Conservation (phyloP, 2,797 vertebrate species). For the Merluccius polli region DNA sequence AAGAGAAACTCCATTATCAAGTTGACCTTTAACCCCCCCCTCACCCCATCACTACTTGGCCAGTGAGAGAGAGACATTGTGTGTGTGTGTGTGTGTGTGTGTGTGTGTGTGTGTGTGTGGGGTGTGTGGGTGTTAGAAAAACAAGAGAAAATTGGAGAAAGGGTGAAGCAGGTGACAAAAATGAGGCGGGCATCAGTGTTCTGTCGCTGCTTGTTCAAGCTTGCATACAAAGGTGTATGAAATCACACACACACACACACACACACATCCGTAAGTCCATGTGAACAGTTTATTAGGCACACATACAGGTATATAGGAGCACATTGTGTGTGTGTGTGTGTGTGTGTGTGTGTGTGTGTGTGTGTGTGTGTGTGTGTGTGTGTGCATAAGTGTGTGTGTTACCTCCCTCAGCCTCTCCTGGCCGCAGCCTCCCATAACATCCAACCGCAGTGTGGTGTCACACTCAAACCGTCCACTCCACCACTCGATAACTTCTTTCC, state of each 20-base stretch:
- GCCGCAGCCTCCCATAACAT: too few relatives aligned
- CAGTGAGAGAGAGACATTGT: slow-evolving; percentile 33
- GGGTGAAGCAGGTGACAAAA: too few relatives aligned
- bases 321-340: not conserved
- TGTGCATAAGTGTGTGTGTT: slow-evolving; percentile 27
- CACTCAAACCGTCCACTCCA: too few relatives aligned
- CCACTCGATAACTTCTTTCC: too few relatives aligned
- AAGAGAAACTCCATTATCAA: slow-evolving; percentile 69
- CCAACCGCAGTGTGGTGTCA: too few relatives aligned
- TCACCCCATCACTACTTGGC: slow-evolving; percentile 43
- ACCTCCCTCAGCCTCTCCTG: too few relatives aligned
- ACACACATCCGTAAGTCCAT: too few relatives aligned
- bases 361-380: slow-evolving; percentile 18
- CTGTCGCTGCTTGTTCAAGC: not conserved
- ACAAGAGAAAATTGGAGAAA: too few relatives aligned
- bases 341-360: slow-evolving; percentile 1
- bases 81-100: not conserved
- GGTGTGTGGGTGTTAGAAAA: too few relatives aligned
- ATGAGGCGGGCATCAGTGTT: not conserved
- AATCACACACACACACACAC: not conserved
- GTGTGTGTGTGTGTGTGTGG: too few relatives aligned
- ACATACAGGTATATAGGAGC: not conserved
- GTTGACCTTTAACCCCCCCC: slow-evolving; percentile 59
- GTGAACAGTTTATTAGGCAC: not conserved
- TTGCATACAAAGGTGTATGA: not conserved